Evolutionary conservation across 2,888 invertebrate species (phyloP).

Genomic region (Hemistola chrysoprasaria): DNA sequence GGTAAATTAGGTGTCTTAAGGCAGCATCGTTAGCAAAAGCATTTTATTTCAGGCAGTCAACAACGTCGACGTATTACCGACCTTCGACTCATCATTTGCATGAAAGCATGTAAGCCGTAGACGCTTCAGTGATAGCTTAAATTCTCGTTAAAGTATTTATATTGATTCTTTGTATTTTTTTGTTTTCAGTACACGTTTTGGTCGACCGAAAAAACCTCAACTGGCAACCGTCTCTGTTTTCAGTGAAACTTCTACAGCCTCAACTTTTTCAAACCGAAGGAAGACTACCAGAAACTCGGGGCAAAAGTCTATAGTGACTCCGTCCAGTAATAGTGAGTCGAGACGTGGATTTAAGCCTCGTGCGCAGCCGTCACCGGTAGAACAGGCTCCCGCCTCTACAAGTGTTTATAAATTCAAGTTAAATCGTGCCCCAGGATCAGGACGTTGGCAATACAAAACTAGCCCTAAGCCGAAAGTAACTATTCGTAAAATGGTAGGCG

Average conservation of each 20-base stretch:
- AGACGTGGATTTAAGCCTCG: conserved; percentile 88
- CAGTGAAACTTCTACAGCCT: conserved; percentile 81
- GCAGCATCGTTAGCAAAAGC: conserved; percentile 19
- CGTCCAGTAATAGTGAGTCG: conserved; percentile 66
- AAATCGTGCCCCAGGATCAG: conserved; percentile 90
- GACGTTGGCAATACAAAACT: conserved; percentile 95
- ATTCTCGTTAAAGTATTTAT: conserved; percentile 16
- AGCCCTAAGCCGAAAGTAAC: conserved; percentile 93
- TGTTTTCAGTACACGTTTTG: conserved; percentile 75
- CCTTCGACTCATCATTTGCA: conserved; percentile 20
- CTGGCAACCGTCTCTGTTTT: conserved; percentile 85
- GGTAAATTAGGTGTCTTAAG: conserved; percentile 46
- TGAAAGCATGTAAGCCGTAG: conserved; percentile 18
- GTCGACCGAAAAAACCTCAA: conserved; percentile 78
- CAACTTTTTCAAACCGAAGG: conserved; percentile 79
- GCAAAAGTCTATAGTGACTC: conserved; percentile 67
- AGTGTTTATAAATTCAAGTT: conserved; percentile 91
- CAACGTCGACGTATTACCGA: conserved; percentile 27
- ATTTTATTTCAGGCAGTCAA: conserved; percentile 19
- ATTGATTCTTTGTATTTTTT: conserved; percentile 40
- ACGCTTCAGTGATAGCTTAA: conserved; percentile 18
- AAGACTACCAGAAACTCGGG: conserved; percentile 70
- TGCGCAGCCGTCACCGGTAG: conserved; percentile 80
- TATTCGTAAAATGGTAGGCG: conserved; percentile 86
- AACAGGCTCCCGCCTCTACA: conserved; percentile 79